Evolutionary conservation across 2,113 vertebrate species (phyloP), one percentile per base, ranked within the genome.

Genomic region (Stegostoma tigrinum): DNA sequence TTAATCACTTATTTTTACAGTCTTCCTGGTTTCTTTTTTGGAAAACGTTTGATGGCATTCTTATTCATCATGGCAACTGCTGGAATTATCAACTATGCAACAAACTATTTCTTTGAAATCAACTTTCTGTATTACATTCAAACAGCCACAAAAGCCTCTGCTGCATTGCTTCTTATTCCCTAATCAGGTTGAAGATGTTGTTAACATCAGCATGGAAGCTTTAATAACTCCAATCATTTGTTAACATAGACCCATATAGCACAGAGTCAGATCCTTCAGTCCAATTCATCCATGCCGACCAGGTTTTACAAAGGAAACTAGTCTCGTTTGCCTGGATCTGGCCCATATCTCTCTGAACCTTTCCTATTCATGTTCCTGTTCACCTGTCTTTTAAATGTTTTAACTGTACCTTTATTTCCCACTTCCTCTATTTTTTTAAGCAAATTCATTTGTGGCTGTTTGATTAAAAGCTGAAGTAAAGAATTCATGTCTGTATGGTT

Each of bases 1-100:
- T 70, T 48, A 95, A 95, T 95, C 7, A 96, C 96, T 66, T 97
- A n/a, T 96, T 96, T 96, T 97, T 95, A 67, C 96, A 99, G 99
- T 97, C 99, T 98, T 23, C 99, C 99, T 0, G 98, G 99, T 42
- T 99, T 98, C 97, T 97, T 99, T 96, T 99, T 99, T 96, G 99
- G 99, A 96, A 99, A 99, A 67, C 98, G 99, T 5, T 97, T 99
- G 96, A 98, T 99, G 94, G 96, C 97, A 95, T 99, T 99, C 97
- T 98, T 99, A 96, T 97, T 98, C 96, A 96, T 98, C 96, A 99
- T 99, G 99, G 98, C 98, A 64, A 1, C 98, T 0, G 98, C 99
- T 89, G 99, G 99, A 19, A 97, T 99, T 96, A 72, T 98, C 95
- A 99, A 99, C 97, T 98, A 98, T 97, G 98, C 98, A 97, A 97